phyloP scores from a whole-genome alignment of 2,113 vertebrate species.

The Xerus inauris region DNA sequence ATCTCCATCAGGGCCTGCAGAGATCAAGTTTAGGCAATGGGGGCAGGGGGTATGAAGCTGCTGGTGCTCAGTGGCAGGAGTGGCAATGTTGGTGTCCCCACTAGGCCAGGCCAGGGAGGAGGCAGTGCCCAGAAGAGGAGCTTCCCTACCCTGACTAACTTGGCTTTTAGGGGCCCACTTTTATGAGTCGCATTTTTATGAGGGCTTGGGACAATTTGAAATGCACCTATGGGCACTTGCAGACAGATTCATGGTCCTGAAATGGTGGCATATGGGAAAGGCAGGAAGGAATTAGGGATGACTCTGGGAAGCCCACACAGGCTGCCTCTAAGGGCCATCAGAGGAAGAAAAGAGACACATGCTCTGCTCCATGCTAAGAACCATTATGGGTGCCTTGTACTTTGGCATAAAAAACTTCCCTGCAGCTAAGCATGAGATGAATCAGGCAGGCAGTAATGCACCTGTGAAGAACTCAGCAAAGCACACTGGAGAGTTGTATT shows the following conservation, averaged over 20 bases:
- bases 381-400: not conserved
- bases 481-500: not conserved
- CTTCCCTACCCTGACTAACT: not conserved
- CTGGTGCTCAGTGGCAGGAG: fast-evolving
- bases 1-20: not conserved
- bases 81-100: not conserved
- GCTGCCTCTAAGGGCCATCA: not conserved
- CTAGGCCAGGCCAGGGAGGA: not conserved
- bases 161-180: not conserved
- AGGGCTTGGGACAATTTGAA: not conserved
- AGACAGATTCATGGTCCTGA: not conserved
- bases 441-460: not conserved
- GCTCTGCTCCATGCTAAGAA: not conserved
- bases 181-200: not conserved
- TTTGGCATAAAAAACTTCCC: not conserved
- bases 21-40: not conserved
- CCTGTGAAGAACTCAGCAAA: not conserved
- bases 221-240: not conserved
- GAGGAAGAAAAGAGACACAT: not conserved
- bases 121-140: not conserved
- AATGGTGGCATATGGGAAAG: not conserved
- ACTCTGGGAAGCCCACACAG: not conserved
- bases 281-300: not conserved
- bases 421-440: fast-evolving
- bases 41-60: not conserved